Evolutionary conservation across 2,113 vertebrate genomes (phyloP), one percentile per base, ranked within the genome.

Genomic region (Chionodraco myersi): DNA sequence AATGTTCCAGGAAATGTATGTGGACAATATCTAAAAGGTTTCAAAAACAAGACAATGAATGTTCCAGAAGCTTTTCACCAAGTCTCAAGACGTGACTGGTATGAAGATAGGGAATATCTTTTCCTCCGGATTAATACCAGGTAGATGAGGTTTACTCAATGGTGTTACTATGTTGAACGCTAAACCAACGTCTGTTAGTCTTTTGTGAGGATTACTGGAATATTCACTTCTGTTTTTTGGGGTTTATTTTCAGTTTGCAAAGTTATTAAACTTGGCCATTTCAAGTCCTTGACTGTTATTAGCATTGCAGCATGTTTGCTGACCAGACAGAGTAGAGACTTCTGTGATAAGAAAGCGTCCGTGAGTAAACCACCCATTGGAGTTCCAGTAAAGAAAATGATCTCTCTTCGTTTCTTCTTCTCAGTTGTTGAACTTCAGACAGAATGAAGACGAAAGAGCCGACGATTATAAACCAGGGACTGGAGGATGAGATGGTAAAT

Each of bases 401-500:
- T 16, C 1, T 23, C 56, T n/a, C 9, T 26, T 2, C 72, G 4
- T 45, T 10, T 41, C 82, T n/a, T 60, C 49, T 68, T 57, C 30
- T 12, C 26, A 89, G 89, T 60, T 59, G 66, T 9, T 74, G 34
- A 49, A 58, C 47, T 23, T 87, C 44, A 60, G 78, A 73, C 94
- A 95, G 87, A 71, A 97, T 98, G 97, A 96, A 95, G 86, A 96
- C 90, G 72, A 94, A 92, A 85, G 96, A 96, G 76, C 93, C 89
- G 76, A 96, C 95, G 75, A 92, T 94, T 74, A 92, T 98, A 75
- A 98, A 97, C 86, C 92, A 95, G 89, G 95, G 93, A 74, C 94
- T 95, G 83, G 97, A 98, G 88, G 96, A 98, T 88, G 97, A 98
- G 93, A 97, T 98, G 97, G 97, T 98, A 94, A 95, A 60, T 58